phyloP scores from a whole-genome alignment of 2,113 vertebrate genomes.

The Xyrauchen texanus region DNA sequence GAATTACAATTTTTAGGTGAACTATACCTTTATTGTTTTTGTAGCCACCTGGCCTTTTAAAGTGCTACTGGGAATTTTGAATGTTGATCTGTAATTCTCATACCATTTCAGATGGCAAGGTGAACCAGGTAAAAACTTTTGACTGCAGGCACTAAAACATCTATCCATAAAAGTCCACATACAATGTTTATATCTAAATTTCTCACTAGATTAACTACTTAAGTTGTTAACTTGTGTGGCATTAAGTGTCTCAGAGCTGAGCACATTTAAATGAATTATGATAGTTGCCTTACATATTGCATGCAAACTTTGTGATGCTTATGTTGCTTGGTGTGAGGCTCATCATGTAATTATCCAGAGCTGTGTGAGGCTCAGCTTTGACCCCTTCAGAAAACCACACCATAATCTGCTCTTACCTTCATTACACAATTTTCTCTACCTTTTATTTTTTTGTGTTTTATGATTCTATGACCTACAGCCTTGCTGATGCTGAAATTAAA shows the following conservation, averaged over 20 bases:
- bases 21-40: not conserved
- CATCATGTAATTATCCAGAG: too few species aligned
- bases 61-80: conserved; percentile 8
- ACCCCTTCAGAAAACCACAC: too few species aligned
- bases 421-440: not conserved
- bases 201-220: conserved; percentile 7
- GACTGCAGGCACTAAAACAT: not conserved
- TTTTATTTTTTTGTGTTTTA: not conserved
- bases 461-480: not conserved
- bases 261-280: not conserved
- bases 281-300: not conserved
- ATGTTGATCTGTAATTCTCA: not conserved
- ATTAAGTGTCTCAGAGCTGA: not conserved
- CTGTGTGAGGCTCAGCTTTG: too few species aligned
- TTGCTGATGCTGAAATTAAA: not conserved
- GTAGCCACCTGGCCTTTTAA: conserved; percentile 32
- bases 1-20: too few species aligned
- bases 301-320: too few species aligned
- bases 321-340: too few species aligned
- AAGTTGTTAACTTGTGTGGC: not conserved
- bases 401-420: too few species aligned
- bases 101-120: not conserved
- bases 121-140: conserved; percentile 18
- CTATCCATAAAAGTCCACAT: not conserved
- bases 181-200: not conserved